Base-by-base conservation (phyloP, 1,140 invertebrate genomes). In the Cotesia typhae region DNA sequence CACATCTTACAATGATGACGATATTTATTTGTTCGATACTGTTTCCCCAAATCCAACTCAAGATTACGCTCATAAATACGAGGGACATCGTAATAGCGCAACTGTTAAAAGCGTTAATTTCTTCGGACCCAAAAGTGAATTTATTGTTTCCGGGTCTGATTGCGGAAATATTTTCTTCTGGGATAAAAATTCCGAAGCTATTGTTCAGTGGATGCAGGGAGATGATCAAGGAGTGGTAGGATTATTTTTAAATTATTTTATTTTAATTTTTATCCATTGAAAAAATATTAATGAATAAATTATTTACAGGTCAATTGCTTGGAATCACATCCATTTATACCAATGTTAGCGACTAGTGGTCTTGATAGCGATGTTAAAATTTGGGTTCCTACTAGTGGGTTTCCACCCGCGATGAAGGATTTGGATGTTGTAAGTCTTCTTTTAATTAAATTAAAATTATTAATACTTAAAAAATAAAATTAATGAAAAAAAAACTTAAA, bases 91-190 rank as follows among this genome's bases (percentile, higher is more conserved):
- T 36, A 95, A 95, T 84, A 90, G 88, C 80, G 90, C 82, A 83
- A 47, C 81, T 92, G 96, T 97, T 36, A 99, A 98, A 87, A 95
- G 95, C 4, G 95, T 98, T 0, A 95, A 96, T 80, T 98, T 96
- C 87, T 98, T 95, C 87, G 97, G 97, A 0, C 93, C 95, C 1
- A 90, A 90, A 70, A 96, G 94, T 80, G 94, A 98, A 85, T 98
- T 92, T 84, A 88, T 98, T 14, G 89, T 97, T 51, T 98, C 96
- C 72, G 97, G 97, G 2, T 98, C 96, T 28, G 97, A 99, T 84
- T 98, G 96, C 88, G 94, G 95, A n/a, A 91, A 98, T 85, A 92
- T 99, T 14, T 98, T 94, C 82, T 91, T 98, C 52, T 99, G 97
- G 96, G 95, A 98, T 75, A 95, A 94, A 83, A 89, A 95, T 74